Conservation (phyloP, 2,888 invertebrate genomes). For the Nymphalis urticae region DNA sequence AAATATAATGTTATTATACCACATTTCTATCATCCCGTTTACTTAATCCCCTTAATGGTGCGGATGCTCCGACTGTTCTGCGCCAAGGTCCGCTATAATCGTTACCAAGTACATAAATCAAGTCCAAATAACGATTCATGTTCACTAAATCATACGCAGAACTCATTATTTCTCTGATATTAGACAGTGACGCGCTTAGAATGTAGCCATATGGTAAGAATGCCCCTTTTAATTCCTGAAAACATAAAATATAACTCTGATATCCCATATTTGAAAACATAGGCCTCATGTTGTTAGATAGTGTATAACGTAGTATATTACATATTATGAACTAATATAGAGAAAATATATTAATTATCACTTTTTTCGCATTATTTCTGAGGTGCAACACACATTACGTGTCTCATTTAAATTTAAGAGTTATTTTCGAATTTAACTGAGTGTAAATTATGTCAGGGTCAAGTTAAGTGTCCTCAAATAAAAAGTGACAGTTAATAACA, state of each 20-base stretch:
- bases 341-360: no score
- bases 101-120: slow-evolving; percentile 91
- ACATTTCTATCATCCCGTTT: slow-evolving; percentile 42
- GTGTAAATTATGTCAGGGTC: no score
- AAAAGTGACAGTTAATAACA: no score
- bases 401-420: no score
- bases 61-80: slow-evolving; percentile 86
- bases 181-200: slow-evolving; percentile 90
- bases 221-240: slow-evolving; percentile 85
- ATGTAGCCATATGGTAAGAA: slow-evolving; percentile 85
- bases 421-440: no score
- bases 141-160: slow-evolving; percentile 87
- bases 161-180: slow-evolving; percentile 87
- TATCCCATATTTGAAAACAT: background rate
- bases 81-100: slow-evolving; percentile 94
- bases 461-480: no score
- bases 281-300: no score
- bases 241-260: background rate
- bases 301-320: no score
- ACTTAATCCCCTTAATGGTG: slow-evolving; percentile 83
- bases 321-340: no score
- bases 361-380: no score
- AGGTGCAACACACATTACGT: no score
- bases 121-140: slow-evolving; percentile 84
- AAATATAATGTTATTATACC: background rate